Base-by-base conservation (phyloP, 2,888 invertebrate genomes). In the Glyphotaelius pellucidus region DNA sequence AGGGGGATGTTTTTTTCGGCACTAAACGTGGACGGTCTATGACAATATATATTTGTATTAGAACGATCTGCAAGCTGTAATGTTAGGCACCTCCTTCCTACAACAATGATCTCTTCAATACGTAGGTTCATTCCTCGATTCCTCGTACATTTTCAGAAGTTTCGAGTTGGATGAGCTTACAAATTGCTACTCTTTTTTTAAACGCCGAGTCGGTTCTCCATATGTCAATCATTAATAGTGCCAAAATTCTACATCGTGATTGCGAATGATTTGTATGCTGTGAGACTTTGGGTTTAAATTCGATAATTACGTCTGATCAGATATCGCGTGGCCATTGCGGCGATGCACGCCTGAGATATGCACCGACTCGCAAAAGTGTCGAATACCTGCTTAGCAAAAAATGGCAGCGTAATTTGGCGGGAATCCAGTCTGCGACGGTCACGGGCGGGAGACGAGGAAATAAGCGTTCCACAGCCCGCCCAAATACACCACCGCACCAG, bases 381-480 rank as follows among this genome's bases (percentile, higher is more conserved):
- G 81, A 83, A 83, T 83, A 35, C 32, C 81, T 31, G 32, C 81
- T 35, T 31, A 67, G 32, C 32, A 35, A 83, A 83, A 83, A 83
- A 32, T 5, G 15, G 81, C 81, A 3, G 81, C 81, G 14, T 83
- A 83, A 83, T 83, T 83, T 67, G 89, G 67, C 80, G 90, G 80
- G 90, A 80, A 90, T 90, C 80, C 80, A 80, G 81, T 30, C 30
- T 32, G 80, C 32, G 47, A 80, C 90, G 85, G 84, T 85, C 85
- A 85, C 85, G 85, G 85, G 3, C 85, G 85, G 85, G 85, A 35
- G 85, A n/a, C 42, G 25, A n/a, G 85, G 85, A 85, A 83, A 83
- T 83, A 32, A 5, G 42, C 85, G 85, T 38, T 9, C 38, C 85
- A 38, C 25, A 25, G 7, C 67, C 67, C 67, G 25, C 67, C 67